These are phyloP conservation scores for Miniopterus natalensis DNA, from an alignment of 2,113 vertebrate genomes.

Conservation along the genomic window DNA sequence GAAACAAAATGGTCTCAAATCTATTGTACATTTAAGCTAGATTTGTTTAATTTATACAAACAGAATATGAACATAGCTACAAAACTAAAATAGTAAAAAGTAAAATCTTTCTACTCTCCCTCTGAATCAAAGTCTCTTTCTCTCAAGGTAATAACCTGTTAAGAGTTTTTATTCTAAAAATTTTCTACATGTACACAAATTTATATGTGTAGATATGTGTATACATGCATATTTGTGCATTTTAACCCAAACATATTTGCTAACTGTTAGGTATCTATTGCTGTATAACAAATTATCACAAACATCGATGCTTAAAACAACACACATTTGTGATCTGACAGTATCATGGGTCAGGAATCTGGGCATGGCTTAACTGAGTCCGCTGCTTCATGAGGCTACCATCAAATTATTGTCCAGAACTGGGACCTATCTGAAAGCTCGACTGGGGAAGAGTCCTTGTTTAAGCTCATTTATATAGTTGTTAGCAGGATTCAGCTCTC, in stretches of 20 bases:
- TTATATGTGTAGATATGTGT: neutral
- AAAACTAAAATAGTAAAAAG: neutral
- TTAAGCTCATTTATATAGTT: neutral
- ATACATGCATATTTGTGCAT: neutral
- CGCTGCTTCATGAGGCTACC: neutral
- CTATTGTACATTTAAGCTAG: neutral
- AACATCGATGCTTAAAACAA: neutral
- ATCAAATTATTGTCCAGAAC: neutral
- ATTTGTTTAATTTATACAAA: slow-evolving; percentile 15
- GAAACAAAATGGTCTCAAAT: neutral
- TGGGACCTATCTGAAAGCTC: neutral
- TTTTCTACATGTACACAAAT: neutral
- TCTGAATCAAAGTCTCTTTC: neutral
- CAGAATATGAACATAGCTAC: neutral
- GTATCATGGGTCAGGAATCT: neutral
- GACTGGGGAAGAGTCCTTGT: neutral
- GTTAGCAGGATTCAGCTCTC: neutral
- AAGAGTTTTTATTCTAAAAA: neutral
- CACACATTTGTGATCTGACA: neutral
- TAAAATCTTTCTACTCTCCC: neutral
- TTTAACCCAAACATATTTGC: neutral
- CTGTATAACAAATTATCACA: neutral
- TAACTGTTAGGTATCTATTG: neutral
- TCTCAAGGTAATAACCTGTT: neutral
- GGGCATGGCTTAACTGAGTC: neutral